Percentiles rank a stretch among this genome's conserved stretches.
These are phyloP conservation scores for Columba guinea DNA, from an alignment of 2,797 vertebrate genomes.

Conservation along the genomic window DNA sequence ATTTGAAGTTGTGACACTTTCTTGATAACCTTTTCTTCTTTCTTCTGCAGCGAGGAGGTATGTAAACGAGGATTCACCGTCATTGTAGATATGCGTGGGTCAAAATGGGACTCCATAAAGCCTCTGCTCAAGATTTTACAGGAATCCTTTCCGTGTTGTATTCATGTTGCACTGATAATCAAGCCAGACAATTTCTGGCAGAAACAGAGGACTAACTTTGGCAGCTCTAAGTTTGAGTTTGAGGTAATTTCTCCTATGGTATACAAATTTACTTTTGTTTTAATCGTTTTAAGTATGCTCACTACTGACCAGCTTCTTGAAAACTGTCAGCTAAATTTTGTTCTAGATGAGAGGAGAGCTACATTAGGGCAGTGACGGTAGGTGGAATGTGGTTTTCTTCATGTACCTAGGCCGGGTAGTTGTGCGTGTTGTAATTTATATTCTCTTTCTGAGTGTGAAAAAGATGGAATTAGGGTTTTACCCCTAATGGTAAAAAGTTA, in stretches of 20 bases:
- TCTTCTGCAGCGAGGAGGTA: conserved; percentile 88
- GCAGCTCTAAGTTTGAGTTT: conserved; percentile 99
- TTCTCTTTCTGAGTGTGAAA: neutral
- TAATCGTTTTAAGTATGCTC: neutral
- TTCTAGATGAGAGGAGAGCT: neutral
- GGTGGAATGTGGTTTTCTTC: neutral
- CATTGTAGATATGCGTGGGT: conserved; percentile 99
- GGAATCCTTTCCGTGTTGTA: conserved; percentile 91
- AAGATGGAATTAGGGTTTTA: neutral
- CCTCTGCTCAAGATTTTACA: conserved; percentile 98
- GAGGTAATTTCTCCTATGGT: conserved; percentile 81
- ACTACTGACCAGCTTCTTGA: neutral
- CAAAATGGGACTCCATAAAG: conserved; percentile 99
- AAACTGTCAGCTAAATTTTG: neutral
- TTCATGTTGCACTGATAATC: conserved; percentile 93
- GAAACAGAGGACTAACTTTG: conserved; percentile 98
- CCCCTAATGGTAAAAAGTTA: neutral
- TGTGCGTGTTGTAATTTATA: neutral
- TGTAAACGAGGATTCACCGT: conserved; percentile 97
- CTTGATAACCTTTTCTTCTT: conserved; percentile 47
- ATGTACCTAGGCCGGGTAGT: neutral
- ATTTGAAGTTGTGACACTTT: neutral
- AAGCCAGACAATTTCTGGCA: conserved; percentile 99
- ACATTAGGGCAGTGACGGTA: neutral
- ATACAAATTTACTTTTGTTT: neutral